Evolutionary conservation across 2,797 vertebrate species (phyloP), one percentile per base, ranked within the genome.

Genomic region (Capromys pilorides): DNA sequence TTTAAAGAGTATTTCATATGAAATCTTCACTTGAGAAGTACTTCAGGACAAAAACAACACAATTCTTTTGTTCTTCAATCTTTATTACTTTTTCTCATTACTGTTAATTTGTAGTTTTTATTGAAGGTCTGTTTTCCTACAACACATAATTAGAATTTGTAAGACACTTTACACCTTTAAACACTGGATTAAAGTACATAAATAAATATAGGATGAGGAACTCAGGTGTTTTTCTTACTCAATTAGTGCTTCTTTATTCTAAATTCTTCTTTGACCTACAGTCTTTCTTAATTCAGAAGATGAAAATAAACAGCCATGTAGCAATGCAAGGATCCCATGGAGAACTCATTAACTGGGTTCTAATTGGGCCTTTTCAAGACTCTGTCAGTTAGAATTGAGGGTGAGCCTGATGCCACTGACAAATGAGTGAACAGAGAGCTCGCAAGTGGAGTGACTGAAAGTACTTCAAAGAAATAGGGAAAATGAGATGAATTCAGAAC

Each of bases 161-260:
- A 93, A 94, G 94, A 95, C 85, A 87, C 90, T 96, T 95, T 87
- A 86, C 24, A 90, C 93, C 94, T 93, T 95, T 82, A 96, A 88
- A 71, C 64, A 77, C 49, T 51, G 10, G 91, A 92, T 95, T 93
- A 96, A 97, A 97, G 75, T 66, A 95, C 62, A 26, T 91, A 96
- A 95, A 95, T 95, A 97, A 96, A 96, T 77, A 84, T 41, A 97
- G 85, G 86, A 88, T 78, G 75, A 88, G 88, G 69, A 96, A 67
- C 84, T 75, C 95, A 97, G 96, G 96, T 96, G 95, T 91, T 96
- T 95, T 89, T 67, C 82, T 95, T 94, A 96, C 95, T 95, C 95
- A 96, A 92, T 97, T 96, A 95, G 86, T 49, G 36, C 88, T 91
- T 80, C 91, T 91, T 95, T 84, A 88, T 94, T 93, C 82, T 67